phyloP scores from a whole-genome alignment of 2,113 vertebrate species.

The Machaerirhynchus nigripectus region DNA sequence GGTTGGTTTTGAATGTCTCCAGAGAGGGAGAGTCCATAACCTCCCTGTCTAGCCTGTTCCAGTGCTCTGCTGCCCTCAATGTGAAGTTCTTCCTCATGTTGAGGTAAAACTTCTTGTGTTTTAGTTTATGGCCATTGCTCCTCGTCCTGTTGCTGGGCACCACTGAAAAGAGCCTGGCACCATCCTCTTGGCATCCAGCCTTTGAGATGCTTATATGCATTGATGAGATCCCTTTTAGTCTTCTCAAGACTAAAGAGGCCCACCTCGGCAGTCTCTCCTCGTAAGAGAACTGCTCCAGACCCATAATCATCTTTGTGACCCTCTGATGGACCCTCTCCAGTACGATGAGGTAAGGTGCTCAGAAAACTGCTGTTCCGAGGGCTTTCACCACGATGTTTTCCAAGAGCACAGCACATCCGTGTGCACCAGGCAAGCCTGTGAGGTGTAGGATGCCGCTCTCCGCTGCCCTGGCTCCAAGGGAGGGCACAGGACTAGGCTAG shows the following conservation, averaged over 20 bases:
- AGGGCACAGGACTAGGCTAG: accelerated
- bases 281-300: not conserved
- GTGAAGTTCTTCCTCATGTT: not conserved
- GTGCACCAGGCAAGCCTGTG: accelerated
- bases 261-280: not conserved
- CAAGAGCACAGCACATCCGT: accelerated
- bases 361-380: not conserved
- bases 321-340: too few relatives aligned
- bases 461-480: too few relatives aligned
- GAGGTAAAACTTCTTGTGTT: not conserved
- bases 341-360: accelerated
- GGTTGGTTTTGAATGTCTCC: not conserved
- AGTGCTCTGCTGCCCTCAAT: not conserved
- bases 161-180: not conserved
- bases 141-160: accelerated
- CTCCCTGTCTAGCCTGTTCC: not conserved
- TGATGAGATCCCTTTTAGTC: not conserved
- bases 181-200: accelerated
- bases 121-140: not conserved
- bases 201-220: not conserved
- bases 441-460: accelerated
- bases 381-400: accelerated
- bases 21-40: not conserved
- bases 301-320: not conserved
- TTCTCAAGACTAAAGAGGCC: not conserved